phyloP scores from a whole-genome alignment of 2,888 invertebrate genomes.

The Sarcophaga caerulescens region DNA sequence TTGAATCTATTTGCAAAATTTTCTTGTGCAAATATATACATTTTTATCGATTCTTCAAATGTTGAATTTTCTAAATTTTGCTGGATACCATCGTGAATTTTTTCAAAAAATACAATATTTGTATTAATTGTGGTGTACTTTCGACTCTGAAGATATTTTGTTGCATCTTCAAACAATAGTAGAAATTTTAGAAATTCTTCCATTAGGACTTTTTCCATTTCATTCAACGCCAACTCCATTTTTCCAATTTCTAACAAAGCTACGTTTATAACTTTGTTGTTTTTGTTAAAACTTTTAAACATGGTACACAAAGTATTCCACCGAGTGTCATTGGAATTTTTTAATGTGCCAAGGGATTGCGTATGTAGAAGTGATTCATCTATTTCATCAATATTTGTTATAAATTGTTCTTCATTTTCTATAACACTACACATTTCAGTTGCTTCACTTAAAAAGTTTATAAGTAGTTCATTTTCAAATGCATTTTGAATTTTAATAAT shows the following conservation, averaged over 20 bases:
- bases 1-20: neutral
- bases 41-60: neutral
- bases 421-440: neutral
- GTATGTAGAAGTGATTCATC: neutral
- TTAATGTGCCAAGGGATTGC: neutral
- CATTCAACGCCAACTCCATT: neutral
- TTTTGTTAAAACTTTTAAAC: slow-evolving; percentile 8
- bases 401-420: neutral
- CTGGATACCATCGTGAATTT: no score
- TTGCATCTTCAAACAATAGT: no score
- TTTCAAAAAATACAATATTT: no score
- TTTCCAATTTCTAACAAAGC: slow-evolving; percentile 15
- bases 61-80: no score
- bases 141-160: no score
- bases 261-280: slow-evolving; percentile 26
- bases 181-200: no score
- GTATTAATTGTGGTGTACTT: no score
- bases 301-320: slow-evolving; percentile 10
- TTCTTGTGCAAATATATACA: neutral
- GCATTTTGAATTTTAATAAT: slow-evolving; percentile 22
- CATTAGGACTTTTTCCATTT: no score
- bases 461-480: neutral
- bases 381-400: no score
- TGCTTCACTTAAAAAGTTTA: neutral
- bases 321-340: slow-evolving; percentile 6